Conservation (phyloP, 1,140 invertebrate species). For the Augochlora pura region DNA sequence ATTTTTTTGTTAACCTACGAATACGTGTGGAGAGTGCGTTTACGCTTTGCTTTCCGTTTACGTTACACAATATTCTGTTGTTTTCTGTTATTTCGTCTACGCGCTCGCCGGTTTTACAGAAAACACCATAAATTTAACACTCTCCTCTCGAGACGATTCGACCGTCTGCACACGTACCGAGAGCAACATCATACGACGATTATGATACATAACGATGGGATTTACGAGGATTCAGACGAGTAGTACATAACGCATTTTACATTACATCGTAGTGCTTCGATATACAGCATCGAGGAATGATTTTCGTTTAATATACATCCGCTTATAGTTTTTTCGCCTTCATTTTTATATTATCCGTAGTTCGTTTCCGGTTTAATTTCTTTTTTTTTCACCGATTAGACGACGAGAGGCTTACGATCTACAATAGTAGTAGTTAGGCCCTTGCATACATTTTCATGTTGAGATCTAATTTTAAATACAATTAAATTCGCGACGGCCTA, state of each 20-base stretch:
- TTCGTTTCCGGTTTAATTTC: neutral
- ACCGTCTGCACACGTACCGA: neutral
- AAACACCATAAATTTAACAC: no score
- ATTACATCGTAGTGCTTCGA: conserved; percentile 72
- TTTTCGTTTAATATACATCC: conserved; percentile 74
- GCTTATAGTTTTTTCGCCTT: conserved; percentile 49
- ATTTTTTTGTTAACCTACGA: conserved; percentile 49
- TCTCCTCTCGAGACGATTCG: no score
- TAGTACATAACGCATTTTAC: conserved; percentile 73
- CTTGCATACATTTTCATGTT: conserved; percentile 72
- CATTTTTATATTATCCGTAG: conserved; percentile 32
- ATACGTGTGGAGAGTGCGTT: conserved; percentile 47
- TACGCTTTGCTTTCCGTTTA: conserved; percentile 37
- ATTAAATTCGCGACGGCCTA: conserved; percentile 60
- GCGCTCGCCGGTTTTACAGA: conserved; percentile 2
- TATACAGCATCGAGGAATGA: conserved; percentile 79
- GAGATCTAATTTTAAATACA: conserved; percentile 73
- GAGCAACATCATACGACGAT: conserved; percentile 65
- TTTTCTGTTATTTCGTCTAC: no score
- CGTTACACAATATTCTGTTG: conserved; percentile 3
- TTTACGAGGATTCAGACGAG: conserved; percentile 73
- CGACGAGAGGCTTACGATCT: conserved; percentile 65
- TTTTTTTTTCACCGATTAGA: conserved; percentile 59
- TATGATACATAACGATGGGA: conserved; percentile 76
- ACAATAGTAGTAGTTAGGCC: conserved; percentile 72